Evolutionary conservation across 2,113 vertebrate species (phyloP).

Genomic region (Leucosticte australis): DNA sequence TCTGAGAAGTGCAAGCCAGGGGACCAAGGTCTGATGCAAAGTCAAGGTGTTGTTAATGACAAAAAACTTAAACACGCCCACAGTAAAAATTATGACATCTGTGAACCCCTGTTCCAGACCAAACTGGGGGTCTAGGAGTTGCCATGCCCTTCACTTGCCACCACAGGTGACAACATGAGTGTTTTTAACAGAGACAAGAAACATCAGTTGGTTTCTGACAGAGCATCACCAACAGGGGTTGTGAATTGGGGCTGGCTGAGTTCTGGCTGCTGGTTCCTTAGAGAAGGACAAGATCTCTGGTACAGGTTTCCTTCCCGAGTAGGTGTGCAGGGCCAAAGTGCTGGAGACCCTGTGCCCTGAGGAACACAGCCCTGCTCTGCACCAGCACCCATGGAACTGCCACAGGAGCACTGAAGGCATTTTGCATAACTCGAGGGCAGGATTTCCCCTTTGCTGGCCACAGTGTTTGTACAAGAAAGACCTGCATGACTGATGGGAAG

Average conservation of each 20-base stretch:
- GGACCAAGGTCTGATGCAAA: background rate
- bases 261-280: background rate
- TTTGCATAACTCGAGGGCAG: background rate
- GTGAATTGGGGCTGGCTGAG: background rate
- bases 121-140: background rate
- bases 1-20: background rate
- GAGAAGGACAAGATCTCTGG: background rate
- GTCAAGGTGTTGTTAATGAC: background rate
- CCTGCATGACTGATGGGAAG: background rate
- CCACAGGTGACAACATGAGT: background rate
- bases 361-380: background rate
- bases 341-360: background rate
- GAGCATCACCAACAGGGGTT: background rate
- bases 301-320: background rate
- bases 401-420: background rate
- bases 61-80: background rate
- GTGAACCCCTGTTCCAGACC: background rate
- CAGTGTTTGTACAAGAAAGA: constrained; percentile 11
- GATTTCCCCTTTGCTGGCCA: background rate
- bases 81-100: background rate
- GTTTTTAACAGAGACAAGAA: background rate
- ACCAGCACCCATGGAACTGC: background rate
- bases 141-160: background rate
- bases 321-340: background rate
- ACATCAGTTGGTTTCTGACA: background rate